A percentile compares a stretch with the other conserved stretches of the same genome.
Evolutionary conservation across 1,140 invertebrate species (phyloP).

Genomic region (Cherax quadricarinatus): DNA sequence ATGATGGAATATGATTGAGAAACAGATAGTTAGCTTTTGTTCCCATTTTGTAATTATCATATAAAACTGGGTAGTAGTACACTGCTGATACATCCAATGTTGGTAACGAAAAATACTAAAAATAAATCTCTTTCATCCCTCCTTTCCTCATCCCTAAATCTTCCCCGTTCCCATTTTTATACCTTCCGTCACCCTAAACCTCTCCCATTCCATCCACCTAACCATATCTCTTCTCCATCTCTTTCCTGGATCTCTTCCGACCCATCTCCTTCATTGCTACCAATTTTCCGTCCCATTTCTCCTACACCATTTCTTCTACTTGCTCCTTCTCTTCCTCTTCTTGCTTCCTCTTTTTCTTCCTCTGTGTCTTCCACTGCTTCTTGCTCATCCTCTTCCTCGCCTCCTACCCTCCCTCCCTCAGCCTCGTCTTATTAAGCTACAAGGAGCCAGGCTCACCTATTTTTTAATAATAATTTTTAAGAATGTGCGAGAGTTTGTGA

Average conservation of each 20-base stretch:
- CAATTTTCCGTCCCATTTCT: too few species aligned
- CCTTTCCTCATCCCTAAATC: not conserved
- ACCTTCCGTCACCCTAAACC: not conserved
- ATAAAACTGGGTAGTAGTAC: too few species aligned
- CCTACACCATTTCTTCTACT: not conserved
- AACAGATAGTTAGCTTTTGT: too few species aligned
- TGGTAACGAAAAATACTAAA: too few species aligned
- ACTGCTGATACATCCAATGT: too few species aligned
- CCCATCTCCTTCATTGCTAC: not conserved
- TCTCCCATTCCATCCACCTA: too few species aligned
- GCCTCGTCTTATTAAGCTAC: too few species aligned
- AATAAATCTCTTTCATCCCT: not conserved
- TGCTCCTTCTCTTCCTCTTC: conserved; percentile 1
- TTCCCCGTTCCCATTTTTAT: not conserved
- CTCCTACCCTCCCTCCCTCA: not conserved
- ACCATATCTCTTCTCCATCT: not conserved
- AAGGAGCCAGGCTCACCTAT: too few species aligned
- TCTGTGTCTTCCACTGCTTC: not conserved
- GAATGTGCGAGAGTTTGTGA: too few species aligned
- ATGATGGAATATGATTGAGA: too few species aligned
- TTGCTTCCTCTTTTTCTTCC: not conserved
- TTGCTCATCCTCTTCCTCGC: not conserved
- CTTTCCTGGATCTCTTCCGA: not conserved
- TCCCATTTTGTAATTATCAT: too few species aligned
- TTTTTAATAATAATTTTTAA: too few species aligned